Conservation (phyloP, 2,888 invertebrate species). For the Caenorhabditis auriculariae region DNA sequence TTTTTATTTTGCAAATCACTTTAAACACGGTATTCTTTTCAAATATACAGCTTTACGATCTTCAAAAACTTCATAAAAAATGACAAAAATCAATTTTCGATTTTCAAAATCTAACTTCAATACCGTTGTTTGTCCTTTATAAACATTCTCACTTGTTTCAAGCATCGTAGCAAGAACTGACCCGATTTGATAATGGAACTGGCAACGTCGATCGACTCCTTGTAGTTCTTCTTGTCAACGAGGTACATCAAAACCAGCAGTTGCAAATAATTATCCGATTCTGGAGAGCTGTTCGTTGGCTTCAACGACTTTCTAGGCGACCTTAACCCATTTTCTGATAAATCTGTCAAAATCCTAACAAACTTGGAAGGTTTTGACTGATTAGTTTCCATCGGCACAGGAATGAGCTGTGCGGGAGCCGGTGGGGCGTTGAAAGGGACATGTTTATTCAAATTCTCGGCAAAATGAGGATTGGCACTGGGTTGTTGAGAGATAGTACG, state of each 20-base stretch:
- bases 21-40: no score
- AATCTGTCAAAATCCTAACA: no score
- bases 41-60: no score
- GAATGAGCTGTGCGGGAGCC: constrained; percentile 6
- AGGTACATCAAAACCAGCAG: constrained; percentile 51
- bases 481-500: constrained; percentile 8
- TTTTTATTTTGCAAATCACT: no score
- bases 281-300: constrained; percentile 21
- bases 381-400: constrained; percentile 31
- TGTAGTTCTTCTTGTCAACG: constrained; percentile 33
- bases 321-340: no score
- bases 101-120: no score
- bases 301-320: constrained; percentile 23
- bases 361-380: constrained; percentile 11
- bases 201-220: constrained; percentile 33
- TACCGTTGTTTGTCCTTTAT: no score
- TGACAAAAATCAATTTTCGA: no score
- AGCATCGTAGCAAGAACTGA: no score
- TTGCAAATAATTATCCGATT: constrained; percentile 54
- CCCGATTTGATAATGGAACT: no score
- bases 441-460: constrained; percentile 8
- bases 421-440: constrained; percentile 8
- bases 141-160: no score
- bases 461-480: constrained; percentile 1
- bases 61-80: no score